Percentiles rank a stretch among this genome's conserved stretches.
These are phyloP conservation scores for Clunio marinus DNA, from an alignment of 2,888 invertebrate genomes.

Conservation along the genomic window DNA sequence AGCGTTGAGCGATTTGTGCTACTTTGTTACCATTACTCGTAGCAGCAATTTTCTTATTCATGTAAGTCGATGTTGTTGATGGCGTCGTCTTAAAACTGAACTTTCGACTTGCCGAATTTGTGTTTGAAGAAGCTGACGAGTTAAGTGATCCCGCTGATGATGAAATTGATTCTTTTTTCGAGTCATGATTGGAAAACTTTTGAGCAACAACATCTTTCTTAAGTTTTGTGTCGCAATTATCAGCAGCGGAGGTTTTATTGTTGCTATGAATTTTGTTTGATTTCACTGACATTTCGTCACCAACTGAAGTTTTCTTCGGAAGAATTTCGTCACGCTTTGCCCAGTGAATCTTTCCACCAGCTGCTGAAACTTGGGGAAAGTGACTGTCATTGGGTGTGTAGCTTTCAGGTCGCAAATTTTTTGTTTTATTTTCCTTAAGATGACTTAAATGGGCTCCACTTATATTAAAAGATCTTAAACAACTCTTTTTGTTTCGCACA, in stretches of 20 bases:
- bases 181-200: slow-evolving; percentile 37
- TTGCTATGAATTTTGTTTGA: slow-evolving; percentile 28
- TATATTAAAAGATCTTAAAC: neutral
- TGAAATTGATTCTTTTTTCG: slow-evolving; percentile 27
- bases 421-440: neutral
- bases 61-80: slow-evolving; percentile 41
- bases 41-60: slow-evolving; percentile 40
- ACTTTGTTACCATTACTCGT: slow-evolving; percentile 54
- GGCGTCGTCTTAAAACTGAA: slow-evolving; percentile 51
- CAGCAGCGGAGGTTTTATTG: slow-evolving; percentile 13
- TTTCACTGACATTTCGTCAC: slow-evolving; percentile 15
- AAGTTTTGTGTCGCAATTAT: slow-evolving; percentile 24
- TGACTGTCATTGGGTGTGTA: slow-evolving; percentile 42
- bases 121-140: slow-evolving; percentile 40
- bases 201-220: slow-evolving; percentile 23
- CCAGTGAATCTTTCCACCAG: slow-evolving; percentile 47
- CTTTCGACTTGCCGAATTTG: slow-evolving; percentile 45
- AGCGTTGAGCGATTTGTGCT: slow-evolving; percentile 64
- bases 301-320: slow-evolving; percentile 32
- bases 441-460: neutral
- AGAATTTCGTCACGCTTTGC: slow-evolving; percentile 45
- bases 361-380: slow-evolving; percentile 42
- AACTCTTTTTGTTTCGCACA: slow-evolving; percentile 39
- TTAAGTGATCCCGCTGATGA: slow-evolving; percentile 1
- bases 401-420: slow-evolving; percentile 41